Percentiles rank a stretch among this genome's conserved stretches.
Evolutionary conservation across 30 jellyfish, hydroid and myxozoan species (phyloP).

Genomic region (Pelagia noctiluca): DNA sequence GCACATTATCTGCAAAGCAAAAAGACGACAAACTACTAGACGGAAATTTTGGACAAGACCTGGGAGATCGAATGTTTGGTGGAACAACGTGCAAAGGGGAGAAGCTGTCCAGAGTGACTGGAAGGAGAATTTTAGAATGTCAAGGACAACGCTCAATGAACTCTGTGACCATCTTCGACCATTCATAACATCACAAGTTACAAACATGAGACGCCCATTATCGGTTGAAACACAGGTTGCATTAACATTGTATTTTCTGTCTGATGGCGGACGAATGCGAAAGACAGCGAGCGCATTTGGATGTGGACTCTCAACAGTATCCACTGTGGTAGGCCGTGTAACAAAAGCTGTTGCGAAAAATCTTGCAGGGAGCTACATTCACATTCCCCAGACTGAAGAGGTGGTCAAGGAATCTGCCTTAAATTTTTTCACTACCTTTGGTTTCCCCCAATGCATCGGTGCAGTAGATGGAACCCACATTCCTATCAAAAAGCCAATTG

Average conservation of each 20-base stretch:
- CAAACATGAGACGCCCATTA: slow-evolving; percentile 38
- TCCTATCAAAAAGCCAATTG: slow-evolving; percentile 18
- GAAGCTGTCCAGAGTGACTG: slow-evolving; percentile 15
- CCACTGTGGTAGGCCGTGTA: slow-evolving; percentile 31
- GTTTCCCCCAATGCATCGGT: slow-evolving; percentile 36
- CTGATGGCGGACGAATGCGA: slow-evolving; percentile 63
- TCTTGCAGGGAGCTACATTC: slow-evolving; percentile 34
- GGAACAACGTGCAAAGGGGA: slow-evolving; percentile 34
- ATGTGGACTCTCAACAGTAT: slow-evolving; percentile 43
- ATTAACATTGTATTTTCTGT: slow-evolving; percentile 33
- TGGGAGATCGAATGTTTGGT: no score
- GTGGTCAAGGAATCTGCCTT: slow-evolving; percentile 31
- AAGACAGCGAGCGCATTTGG: slow-evolving; percentile 61
- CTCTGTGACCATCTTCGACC: slow-evolving; percentile 46
- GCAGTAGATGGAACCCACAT: no score
- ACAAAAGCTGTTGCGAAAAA: slow-evolving; percentile 9
- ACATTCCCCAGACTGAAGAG: slow-evolving; percentile 30
- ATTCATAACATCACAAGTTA: slow-evolving; percentile 27
- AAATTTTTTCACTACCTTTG: slow-evolving; percentile 21
- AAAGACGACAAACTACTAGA: no score
- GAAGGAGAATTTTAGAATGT: slow-evolving; percentile 48
- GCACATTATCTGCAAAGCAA: no score
- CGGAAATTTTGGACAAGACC: no score
- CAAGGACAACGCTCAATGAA: slow-evolving; percentile 7
- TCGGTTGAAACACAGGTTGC: slow-evolving; percentile 51